Evolutionary conservation across 2,113 vertebrate species (phyloP), one percentile per base, ranked within the genome.

Genomic region (Melospiza georgiana): DNA sequence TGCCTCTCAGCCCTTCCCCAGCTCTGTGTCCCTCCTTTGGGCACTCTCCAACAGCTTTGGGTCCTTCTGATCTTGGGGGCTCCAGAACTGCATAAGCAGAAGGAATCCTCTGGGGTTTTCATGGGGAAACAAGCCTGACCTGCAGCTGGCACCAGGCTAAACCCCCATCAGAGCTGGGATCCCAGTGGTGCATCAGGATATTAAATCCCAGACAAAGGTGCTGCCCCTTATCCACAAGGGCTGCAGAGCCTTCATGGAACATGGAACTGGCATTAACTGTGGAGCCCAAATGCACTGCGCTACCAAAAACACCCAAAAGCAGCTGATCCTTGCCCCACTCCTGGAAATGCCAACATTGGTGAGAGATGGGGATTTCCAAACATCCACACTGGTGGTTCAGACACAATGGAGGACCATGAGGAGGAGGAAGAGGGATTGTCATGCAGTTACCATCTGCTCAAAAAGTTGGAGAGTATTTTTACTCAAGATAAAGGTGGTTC

Each of bases 351-450:
- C 3, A 39, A 28, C 4, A 20, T 10, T 9, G 30, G 31, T 27
- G 51, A 63, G 22, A 67, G 33, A 48, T 11, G 25, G n/a, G 58
- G 67, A 80, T 68, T 69, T 75, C 24, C 63, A 49, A 0, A 28
- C 22, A 54, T 5, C 33, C 19, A 15, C 54, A 69, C 13, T 0
- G 0, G 41, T 9, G 15, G 20, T 28, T 22, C 28, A 59, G 48
- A 51, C 58, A 79, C 0, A 5, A 5, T 5, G 8, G 49, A 71
- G 37, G 23, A 39, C 66, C 48, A 5, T 0, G 24, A 84, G 23
- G 65, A 75, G 13, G 2, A 41, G 35, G 2, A 9, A 57, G 30
- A 39, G 41, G 35, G 17, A 78, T 17, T 4, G 2, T 12, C 85
- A 33, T 7, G 8, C 12, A 51, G 25, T 20, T 49, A 63, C 48